These are phyloP conservation scores for Platichthys stellatus DNA, from an alignment of 2,113 vertebrate species.

Conservation along the genomic window DNA sequence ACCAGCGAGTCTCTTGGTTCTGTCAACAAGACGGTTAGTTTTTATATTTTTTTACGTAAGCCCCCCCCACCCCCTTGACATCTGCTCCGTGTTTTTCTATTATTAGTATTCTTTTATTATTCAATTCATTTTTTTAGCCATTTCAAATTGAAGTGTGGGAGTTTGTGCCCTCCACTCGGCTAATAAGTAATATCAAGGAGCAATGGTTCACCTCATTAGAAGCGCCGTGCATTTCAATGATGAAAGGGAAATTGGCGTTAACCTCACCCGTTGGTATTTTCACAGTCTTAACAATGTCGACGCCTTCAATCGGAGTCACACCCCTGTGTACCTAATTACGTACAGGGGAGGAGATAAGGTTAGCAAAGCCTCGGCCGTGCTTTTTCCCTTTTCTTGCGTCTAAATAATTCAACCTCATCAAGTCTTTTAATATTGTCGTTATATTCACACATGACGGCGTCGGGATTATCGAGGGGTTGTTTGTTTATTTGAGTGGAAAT, in stretches of 20 bases:
- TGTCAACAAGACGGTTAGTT: conserved; percentile 89
- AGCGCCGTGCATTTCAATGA: conserved; percentile 98
- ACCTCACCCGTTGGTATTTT: conserved; percentile 97
- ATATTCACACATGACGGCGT: conserved; percentile 21
- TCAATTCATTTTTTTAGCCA: conserved; percentile 91
- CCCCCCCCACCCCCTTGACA: conserved; percentile 85
- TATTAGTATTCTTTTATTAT: conserved; percentile 49
- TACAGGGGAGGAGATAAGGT: conserved; percentile 86
- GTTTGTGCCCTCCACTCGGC: conserved; percentile 90
- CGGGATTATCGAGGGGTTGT: conserved; percentile 2
- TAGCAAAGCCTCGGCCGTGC: conserved; percentile 81
- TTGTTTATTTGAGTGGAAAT: conserved; percentile 21
- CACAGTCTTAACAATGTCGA: conserved; percentile 93
- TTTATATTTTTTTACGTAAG: conserved; percentile 86
- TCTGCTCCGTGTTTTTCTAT: conserved; percentile 83
- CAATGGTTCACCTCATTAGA: conserved; percentile 98
- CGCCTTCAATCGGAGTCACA: conserved; percentile 98
- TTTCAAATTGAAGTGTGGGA: conserved; percentile 92
- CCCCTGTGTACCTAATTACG: conserved; percentile 96
- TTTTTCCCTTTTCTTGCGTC: conserved; percentile 38
- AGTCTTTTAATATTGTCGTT: conserved; percentile 50
- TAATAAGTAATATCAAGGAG: conserved; percentile 99
- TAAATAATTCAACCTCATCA: conserved; percentile 62
- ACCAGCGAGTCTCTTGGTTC: conserved; percentile 45
- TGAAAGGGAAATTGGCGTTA: conserved; percentile 97